A percentile compares a stretch with the other conserved stretches of the same genome.
phyloP scores from a whole-genome alignment of 2,797 vertebrate species.

The Phataginus tricuspis region DNA sequence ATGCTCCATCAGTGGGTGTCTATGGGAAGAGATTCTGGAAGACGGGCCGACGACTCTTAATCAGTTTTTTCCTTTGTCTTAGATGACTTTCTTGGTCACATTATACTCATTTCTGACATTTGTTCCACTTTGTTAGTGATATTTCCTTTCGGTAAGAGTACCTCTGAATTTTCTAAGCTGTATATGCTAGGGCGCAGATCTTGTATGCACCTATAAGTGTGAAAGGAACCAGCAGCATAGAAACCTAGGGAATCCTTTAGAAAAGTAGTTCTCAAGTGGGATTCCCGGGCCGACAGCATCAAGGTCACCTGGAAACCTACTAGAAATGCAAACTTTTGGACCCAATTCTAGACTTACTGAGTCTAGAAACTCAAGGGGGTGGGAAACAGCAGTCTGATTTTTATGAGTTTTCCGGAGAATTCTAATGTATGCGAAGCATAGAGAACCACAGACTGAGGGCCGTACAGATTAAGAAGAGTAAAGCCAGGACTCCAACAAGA shows the following conservation, averaged over 20 bases:
- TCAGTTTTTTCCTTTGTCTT: background rate
- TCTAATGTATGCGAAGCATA: fast-evolving
- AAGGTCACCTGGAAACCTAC: background rate
- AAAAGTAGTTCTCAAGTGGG: background rate
- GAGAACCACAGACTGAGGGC: no score
- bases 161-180: background rate
- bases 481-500: background rate
- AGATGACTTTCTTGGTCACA: background rate
- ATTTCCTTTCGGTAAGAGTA: background rate
- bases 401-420: background rate
- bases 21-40: background rate
- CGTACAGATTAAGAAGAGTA: fast-evolving
- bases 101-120: background rate
- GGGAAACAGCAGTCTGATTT: background rate
- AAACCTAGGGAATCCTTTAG: background rate
- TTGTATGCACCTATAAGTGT: background rate
- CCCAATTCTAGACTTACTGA: background rate
- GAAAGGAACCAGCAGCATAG: background rate
- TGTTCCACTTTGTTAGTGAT: background rate
- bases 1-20: fast-evolving
- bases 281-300: background rate
- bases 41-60: background rate
- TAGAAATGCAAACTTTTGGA: background rate
- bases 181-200: background rate
- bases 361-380: background rate